Percentiles rank a stretch among this genome's conserved stretches.
Evolutionary conservation across 2,888 invertebrate species (phyloP).

Genomic region (Zootermopsis nevadensis): DNA sequence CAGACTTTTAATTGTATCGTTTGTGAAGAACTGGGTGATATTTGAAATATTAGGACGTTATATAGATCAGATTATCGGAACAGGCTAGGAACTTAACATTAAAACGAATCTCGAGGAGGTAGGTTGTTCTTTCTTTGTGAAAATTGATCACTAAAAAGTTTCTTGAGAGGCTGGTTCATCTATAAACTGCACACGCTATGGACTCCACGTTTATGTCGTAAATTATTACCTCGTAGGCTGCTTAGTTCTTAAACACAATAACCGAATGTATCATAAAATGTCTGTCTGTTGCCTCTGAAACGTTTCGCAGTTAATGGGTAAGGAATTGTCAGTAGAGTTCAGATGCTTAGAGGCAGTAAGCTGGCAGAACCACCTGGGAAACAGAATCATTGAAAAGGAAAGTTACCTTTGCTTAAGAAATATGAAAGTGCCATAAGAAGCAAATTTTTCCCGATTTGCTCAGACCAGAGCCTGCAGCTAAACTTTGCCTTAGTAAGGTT

Average conservation of each 20-base stretch:
- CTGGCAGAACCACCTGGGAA: background rate
- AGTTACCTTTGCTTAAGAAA: background rate
- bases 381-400: background rate
- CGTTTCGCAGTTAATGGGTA: no score
- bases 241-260: background rate
- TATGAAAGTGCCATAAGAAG: constrained; percentile 8
- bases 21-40: no score
- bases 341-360: background rate
- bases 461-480: background rate
- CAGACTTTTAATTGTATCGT: no score
- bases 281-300: background rate
- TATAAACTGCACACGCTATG: background rate
- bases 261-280: background rate
- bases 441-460: constrained; percentile 3
- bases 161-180: background rate
- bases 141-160: no score
- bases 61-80: no score
- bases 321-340: background rate
- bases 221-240: background rate
- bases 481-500: constrained; percentile 13
- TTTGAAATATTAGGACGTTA: no score
- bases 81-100: no score
- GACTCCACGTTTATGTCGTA: background rate
- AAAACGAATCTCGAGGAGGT: no score
- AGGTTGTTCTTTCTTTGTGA: no score